phyloP scores from a whole-genome alignment of 2,797 vertebrate genomes.

The Muraenolepis orangiensis region DNA sequence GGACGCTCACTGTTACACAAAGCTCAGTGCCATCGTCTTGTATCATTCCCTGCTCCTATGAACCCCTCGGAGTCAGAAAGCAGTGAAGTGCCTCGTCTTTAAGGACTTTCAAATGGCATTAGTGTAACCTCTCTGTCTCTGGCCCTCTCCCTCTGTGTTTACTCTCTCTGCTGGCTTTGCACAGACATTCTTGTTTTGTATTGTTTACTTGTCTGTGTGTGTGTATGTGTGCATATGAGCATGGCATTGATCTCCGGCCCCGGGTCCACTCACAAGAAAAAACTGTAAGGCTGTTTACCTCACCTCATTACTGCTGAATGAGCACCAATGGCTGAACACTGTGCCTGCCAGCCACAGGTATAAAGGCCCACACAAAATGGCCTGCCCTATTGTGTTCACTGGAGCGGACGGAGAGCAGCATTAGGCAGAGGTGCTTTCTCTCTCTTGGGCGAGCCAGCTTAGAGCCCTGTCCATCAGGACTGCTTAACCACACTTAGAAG shows the following conservation, averaged over 20 bases:
- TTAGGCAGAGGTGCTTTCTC: neutral
- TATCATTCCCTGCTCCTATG: neutral
- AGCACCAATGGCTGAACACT: conserved; percentile 20
- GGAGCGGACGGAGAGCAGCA: neutral
- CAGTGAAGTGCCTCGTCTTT: neutral
- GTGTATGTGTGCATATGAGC: neutral
- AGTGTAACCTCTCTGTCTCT: conserved; percentile 8
- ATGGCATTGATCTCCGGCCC: neutral
- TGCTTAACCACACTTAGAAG: conserved; percentile 6
- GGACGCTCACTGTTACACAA: too few species aligned
- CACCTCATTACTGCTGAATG: conserved; percentile 28
- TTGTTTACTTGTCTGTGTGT: neutral
- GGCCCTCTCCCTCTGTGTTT: too few species aligned
- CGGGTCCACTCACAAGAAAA: neutral
- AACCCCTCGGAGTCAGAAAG: neutral
- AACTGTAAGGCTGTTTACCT: conserved; percentile 14
- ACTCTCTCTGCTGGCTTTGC: too few species aligned
- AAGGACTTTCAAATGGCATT: conserved; percentile 20
- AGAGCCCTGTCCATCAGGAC: conserved; percentile 3
- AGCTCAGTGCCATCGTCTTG: neutral
- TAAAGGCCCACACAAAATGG: neutral
- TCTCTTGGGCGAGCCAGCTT: too few species aligned
- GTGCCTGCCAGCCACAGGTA: conserved; percentile 12
- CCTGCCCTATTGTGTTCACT: neutral
- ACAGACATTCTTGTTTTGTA: too few species aligned